These are phyloP conservation scores for Dysmachus trigonus DNA, from an alignment of 2,888 invertebrate species.

Conservation along the genomic window DNA sequence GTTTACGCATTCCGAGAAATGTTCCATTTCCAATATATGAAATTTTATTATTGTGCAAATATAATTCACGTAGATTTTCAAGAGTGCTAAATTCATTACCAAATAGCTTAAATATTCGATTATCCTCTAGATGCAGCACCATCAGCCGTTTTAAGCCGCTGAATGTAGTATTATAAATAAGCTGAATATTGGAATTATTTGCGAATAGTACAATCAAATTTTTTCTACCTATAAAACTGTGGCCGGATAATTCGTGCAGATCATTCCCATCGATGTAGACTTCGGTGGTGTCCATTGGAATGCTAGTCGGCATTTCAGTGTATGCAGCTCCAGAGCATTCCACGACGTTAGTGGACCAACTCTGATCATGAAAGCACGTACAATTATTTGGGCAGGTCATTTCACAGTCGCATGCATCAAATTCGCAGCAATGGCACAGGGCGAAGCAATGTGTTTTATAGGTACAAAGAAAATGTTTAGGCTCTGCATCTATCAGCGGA, in stretches of 20 bases:
- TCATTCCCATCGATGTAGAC: slow-evolving; percentile 93
- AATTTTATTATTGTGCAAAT: slow-evolving; percentile 86
- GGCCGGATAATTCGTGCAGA: slow-evolving; percentile 85
- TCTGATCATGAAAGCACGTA: slow-evolving; percentile 93
- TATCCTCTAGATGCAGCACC: slow-evolving; percentile 87
- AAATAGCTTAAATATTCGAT: slow-evolving; percentile 79
- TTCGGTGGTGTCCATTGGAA: slow-evolving; percentile 96
- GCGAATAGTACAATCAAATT: slow-evolving; percentile 87
- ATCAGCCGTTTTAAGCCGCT: slow-evolving; percentile 83
- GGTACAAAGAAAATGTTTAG: slow-evolving; percentile 89
- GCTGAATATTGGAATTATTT: slow-evolving; percentile 86
- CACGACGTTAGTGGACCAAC: slow-evolving; percentile 92
- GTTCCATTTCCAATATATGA: slow-evolving; percentile 85
- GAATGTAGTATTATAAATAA: slow-evolving; percentile 89
- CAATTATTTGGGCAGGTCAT: slow-evolving; percentile 95
- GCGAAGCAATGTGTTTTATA: slow-evolving; percentile 95
- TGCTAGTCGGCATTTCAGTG: slow-evolving; percentile 82
- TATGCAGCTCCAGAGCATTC: slow-evolving; percentile 87
- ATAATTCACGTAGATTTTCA: slow-evolving; percentile 84
- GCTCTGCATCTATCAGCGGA: slow-evolving; percentile 85
- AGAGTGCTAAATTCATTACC: slow-evolving; percentile 86
- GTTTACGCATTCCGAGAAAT: slow-evolving; percentile 80
- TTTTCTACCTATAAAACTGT: slow-evolving; percentile 91
- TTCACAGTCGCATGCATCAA: slow-evolving; percentile 96
- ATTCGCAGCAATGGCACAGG: slow-evolving; percentile 94